These are phyloP conservation scores for Leptobrachium leishanense DNA, from an alignment of 2,113 vertebrate genomes.

Conservation along the genomic window DNA sequence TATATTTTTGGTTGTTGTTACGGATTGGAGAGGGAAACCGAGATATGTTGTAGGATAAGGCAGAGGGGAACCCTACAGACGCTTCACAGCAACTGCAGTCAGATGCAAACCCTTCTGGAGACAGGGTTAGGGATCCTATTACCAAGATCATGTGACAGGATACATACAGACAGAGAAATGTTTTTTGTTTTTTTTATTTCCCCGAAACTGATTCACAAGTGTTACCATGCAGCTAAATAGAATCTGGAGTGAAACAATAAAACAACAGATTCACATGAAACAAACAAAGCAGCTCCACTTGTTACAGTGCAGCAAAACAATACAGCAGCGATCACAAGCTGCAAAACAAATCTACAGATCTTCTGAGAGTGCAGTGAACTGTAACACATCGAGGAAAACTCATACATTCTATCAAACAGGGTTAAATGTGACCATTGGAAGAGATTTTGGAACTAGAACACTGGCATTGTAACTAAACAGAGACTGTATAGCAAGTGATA, in stretches of 20 bases:
- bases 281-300: neutral
- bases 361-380: too few relatives aligned
- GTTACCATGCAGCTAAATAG: too few relatives aligned
- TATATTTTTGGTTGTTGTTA: conserved; percentile 44
- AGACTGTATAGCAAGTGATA: neutral
- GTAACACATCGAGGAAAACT: too few relatives aligned
- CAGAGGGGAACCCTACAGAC: conserved; percentile 47
- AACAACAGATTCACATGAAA: too few relatives aligned
- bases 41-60: conserved; percentile 61
- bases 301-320: too few relatives aligned
- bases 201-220: conserved; percentile 15
- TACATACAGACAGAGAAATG: conserved; percentile 53
- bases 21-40: conserved; percentile 32
- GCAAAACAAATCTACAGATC: too few relatives aligned
- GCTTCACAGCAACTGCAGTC: conserved; percentile 43
- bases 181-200: conserved; percentile 1
- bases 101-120: conserved; percentile 14
- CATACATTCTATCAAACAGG: too few relatives aligned
- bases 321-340: too few relatives aligned
- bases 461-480: too few relatives aligned
- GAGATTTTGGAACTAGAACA: too few relatives aligned
- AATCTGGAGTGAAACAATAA: neutral
- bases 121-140: conserved; percentile 68
- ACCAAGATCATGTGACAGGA: conserved; percentile 78
- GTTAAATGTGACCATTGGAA: too few relatives aligned